Evolutionary conservation across 1,140 invertebrate genomes (phyloP).

Genomic region (Drosophila lacteicornis): DNA sequence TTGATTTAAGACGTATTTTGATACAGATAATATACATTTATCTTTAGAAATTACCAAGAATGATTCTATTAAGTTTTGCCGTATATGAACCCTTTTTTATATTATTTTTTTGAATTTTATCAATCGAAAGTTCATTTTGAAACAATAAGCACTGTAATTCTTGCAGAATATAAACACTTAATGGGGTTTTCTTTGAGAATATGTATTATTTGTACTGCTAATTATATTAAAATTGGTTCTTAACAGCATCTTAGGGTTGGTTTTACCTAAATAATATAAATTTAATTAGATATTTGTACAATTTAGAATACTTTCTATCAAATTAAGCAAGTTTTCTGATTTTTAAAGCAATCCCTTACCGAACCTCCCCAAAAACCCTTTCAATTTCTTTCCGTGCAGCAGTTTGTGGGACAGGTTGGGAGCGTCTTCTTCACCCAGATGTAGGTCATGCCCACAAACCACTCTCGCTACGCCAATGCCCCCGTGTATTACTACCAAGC

Average conservation of each 20-base stretch:
- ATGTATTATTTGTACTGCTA: too few species aligned
- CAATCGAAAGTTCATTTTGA: background rate
- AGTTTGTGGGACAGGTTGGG: constrained; percentile 54
- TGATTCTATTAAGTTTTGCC: background rate
- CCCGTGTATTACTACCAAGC: constrained; percentile 2
- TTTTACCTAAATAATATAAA: too few species aligned
- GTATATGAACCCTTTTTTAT: background rate
- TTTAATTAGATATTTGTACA: too few species aligned
- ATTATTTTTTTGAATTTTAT: background rate
- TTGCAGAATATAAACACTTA: background rate
- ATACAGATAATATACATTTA: too few species aligned
- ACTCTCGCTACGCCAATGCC: constrained; percentile 13
- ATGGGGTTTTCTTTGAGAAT: background rate
- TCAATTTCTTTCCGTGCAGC: constrained; percentile 15
- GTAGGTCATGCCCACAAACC: constrained; percentile 54
- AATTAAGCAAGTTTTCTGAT: background rate
- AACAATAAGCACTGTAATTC: too few species aligned
- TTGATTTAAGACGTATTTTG: too few species aligned
- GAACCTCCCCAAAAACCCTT: background rate
- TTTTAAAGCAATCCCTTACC: background rate
- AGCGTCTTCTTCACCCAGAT: constrained; percentile 45
- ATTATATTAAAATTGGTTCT: too few species aligned
- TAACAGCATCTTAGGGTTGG: too few species aligned
- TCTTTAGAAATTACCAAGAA: background rate
- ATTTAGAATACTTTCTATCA: too few species aligned